These are phyloP conservation scores for Erythrocercus mccallii DNA, from an alignment of 2,113 vertebrate genomes.

Conservation along the genomic window DNA sequence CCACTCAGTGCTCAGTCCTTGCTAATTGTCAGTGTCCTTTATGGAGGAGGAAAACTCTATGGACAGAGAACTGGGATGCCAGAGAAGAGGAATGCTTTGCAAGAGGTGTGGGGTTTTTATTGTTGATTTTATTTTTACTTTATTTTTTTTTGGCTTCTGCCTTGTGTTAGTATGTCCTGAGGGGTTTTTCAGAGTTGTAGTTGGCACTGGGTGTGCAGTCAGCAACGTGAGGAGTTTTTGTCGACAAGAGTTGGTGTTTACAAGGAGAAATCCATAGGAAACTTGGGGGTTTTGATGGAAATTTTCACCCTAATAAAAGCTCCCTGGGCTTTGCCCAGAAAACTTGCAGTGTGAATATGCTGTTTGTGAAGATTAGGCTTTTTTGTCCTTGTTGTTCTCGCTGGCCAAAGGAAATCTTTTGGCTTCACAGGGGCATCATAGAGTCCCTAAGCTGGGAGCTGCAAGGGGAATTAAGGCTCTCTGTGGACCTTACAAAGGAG, in stretches of 20 bases:
- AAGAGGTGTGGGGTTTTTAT: conserved; percentile 4
- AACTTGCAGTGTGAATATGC: neutral
- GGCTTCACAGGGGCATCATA: neutral
- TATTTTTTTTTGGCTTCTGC: neutral
- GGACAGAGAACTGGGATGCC: neutral
- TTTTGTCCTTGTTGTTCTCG: neutral
- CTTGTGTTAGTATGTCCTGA: neutral
- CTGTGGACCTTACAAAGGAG: neutral
- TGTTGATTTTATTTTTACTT: neutral
- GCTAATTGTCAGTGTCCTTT: neutral
- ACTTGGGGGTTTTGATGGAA: neutral
- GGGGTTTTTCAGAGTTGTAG: neutral
- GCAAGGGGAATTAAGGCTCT: neutral
- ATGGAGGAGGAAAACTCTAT: neutral
- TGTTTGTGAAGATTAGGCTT: neutral
- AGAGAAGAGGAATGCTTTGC: neutral
- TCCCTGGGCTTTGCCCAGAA: neutral
- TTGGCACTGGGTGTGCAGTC: neutral
- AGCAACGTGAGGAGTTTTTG: neutral
- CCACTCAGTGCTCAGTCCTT: neutral
- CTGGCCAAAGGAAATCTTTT: neutral
- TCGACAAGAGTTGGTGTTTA: neutral
- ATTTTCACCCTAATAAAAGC: neutral
- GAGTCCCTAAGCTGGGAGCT: neutral
- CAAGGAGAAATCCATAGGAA: conserved; percentile 23